Base-by-base conservation (phyloP, 2,797 vertebrate genomes). In the Dipus sagitta region DNA sequence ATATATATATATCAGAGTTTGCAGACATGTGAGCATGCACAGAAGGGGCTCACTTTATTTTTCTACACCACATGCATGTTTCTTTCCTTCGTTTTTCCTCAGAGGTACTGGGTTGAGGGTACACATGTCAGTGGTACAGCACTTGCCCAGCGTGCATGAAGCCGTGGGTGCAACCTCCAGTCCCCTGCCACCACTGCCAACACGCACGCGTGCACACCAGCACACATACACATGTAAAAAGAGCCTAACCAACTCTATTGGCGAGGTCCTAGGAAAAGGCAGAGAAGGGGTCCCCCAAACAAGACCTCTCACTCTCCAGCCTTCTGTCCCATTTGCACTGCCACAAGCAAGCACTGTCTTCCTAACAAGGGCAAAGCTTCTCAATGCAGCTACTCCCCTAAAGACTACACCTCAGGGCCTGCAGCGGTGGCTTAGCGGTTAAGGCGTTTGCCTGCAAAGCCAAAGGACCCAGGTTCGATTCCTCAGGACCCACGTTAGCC, bases 1-100 rank as follows among this genome's bases (percentile, higher is more conserved):
- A n/a, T n/a, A n/a, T n/a, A n/a, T n/a, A n/a, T n/a, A n/a, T n/a
- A n/a, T n/a, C n/a, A n/a, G n/a, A n/a, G n/a, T 47, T 47, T 47
- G 17, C 30, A 32, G 30, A 13, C 1, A 4, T 8, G 54, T 18
- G 2, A 34, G 15, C 24, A 3, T 0, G 4, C 47, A 47, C 2
- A 7, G 0, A 7, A 58, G 17, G 26, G 2, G 26, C 65, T 54
- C 62, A 6, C 28, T 21, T n/a, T 23, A 4, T 26, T 74, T 34
- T 70, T 81, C 74, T 58, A 64, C 84, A 9, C 58, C 34, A 70
- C 0, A 6, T 0, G 4, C 17, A 0, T 1, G 0, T 42, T 42
- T 12, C 9, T 4, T 3, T 17, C 15, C 62, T 28, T 10, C 17
- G 67, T 75, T 67, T 80, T 81, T 79, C 34, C 58, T 84, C 65